phyloP scores from a whole-genome alignment of 2,888 invertebrate genomes.

The Lamellibrachia satsuma region DNA sequence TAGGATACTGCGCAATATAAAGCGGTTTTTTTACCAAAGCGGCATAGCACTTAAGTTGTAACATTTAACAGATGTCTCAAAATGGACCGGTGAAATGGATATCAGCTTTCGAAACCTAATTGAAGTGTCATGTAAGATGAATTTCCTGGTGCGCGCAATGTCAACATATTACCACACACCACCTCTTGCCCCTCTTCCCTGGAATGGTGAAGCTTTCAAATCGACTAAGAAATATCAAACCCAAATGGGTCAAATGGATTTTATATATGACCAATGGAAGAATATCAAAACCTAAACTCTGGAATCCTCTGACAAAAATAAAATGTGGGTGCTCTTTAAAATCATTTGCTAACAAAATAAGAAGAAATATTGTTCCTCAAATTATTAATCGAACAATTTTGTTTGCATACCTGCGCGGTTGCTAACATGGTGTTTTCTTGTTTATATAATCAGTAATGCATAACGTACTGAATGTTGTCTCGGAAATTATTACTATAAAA shows the following conservation, averaged over 20 bases:
- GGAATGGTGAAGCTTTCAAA: neutral
- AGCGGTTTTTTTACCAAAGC: neutral
- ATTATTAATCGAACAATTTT: too few species aligned
- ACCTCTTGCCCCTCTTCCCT: neutral
- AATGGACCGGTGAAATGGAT: neutral
- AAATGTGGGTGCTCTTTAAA: too few species aligned
- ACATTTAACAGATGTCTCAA: neutral
- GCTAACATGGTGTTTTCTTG: too few species aligned
- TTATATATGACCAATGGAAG: neutral
- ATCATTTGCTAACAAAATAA: too few species aligned
- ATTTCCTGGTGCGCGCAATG: neutral
- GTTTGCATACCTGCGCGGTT: too few species aligned
- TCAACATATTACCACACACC: neutral
- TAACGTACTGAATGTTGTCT: too few species aligned
- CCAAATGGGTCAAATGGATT: neutral
- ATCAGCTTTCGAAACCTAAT: neutral
- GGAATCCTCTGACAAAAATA: too few species aligned
- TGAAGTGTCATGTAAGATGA: constrained; percentile 7
- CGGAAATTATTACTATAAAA: too few species aligned
- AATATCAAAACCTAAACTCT: neutral
- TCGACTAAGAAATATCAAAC: neutral
- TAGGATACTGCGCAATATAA: neutral
- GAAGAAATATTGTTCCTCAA: too few species aligned
- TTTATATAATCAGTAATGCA: too few species aligned
- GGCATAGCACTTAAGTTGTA: neutral